Percentiles rank a stretch among this genome's conserved stretches.
These are phyloP conservation scores for Colius striatus DNA, from an alignment of 2,113 vertebrate genomes.

Conservation along the genomic window DNA sequence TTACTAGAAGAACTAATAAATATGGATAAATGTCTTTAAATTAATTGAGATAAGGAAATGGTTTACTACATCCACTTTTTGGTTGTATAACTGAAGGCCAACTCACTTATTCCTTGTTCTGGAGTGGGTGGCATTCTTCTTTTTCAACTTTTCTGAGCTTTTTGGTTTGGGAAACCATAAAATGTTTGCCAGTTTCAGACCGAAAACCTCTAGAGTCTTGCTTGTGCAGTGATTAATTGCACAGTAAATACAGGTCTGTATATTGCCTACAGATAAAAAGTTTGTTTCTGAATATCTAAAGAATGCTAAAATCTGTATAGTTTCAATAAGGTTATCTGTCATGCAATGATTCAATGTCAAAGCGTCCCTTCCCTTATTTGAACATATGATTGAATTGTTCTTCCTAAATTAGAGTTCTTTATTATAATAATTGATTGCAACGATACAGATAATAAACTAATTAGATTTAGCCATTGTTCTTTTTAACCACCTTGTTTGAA, in stretches of 20 bases:
- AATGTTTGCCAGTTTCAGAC: background rate
- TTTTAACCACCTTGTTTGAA: background rate
- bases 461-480: background rate
- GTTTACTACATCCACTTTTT: background rate
- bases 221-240: background rate
- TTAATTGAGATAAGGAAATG: background rate
- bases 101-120: background rate
- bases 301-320: background rate
- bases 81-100: background rate
- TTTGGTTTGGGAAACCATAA: background rate
- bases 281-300: background rate
- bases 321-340: background rate
- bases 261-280: background rate
- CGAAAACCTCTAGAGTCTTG: background rate
- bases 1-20: background rate
- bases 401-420: background rate
- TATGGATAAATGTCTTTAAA: background rate
- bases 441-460: background rate
- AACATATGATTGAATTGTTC: background rate
- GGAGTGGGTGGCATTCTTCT: background rate
- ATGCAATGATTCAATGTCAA: background rate
- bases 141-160: background rate
- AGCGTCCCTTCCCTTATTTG: background rate
- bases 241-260: background rate
- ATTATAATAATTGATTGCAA: constrained; percentile 3